Conservation (phyloP, 2,888 invertebrate species). For the Dusona sp. region DNA sequence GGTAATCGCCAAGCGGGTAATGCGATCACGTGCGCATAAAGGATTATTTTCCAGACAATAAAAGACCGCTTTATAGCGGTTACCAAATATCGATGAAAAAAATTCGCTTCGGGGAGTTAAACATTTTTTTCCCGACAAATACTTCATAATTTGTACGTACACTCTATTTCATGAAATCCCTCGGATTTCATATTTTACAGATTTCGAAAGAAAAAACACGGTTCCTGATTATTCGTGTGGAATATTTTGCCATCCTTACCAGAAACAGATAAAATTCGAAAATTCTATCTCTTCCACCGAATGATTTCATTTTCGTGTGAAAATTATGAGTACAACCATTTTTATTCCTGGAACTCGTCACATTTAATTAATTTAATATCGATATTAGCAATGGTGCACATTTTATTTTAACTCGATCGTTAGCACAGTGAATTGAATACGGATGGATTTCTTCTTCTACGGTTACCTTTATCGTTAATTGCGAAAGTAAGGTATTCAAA, state of each 20-base stretch:
- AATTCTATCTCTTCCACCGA: background rate
- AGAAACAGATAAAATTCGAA: background rate
- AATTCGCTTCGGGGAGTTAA: background rate
- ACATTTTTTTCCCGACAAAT: background rate
- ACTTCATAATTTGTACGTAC: background rate
- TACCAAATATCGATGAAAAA: conserved; percentile 12
- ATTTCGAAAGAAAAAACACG: background rate
- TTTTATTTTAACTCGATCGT: background rate
- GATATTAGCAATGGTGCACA: background rate
- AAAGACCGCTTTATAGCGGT: conserved; percentile 25
- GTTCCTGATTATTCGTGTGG: background rate
- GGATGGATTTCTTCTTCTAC: too few relatives aligned
- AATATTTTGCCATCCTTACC: background rate
- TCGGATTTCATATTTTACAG: background rate
- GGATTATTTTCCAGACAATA: conserved; percentile 65
- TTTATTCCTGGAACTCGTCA: background rate
- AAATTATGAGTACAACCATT: background rate
- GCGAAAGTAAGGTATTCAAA: conserved; percentile 26
- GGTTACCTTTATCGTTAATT: too few relatives aligned
- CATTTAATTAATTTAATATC: too few relatives aligned
- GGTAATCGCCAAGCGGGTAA: conserved; percentile 65
- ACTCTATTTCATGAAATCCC: background rate
- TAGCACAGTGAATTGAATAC: background rate
- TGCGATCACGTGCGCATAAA: conserved; percentile 65
- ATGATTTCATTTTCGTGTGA: background rate